A percentile compares a stretch with the other conserved stretches of the same genome.
phyloP scores from a whole-genome alignment of 2,888 invertebrate genomes.

The Pherbina coryleti region DNA sequence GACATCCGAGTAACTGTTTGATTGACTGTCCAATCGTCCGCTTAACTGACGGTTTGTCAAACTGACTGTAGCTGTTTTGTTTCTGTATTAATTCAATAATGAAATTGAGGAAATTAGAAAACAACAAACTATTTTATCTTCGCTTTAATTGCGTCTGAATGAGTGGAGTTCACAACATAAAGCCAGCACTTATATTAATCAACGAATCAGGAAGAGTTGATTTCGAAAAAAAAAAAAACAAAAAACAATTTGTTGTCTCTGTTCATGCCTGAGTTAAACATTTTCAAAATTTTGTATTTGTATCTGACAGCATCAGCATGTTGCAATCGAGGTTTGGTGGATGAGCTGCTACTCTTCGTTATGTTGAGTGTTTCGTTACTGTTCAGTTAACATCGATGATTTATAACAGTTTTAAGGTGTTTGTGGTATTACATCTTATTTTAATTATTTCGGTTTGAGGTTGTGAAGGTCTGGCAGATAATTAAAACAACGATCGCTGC shows the following conservation, averaged over 20 bases:
- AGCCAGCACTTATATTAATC: conserved; percentile 13
- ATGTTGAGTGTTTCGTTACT: too few species aligned
- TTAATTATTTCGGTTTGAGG: too few species aligned
- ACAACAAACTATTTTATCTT: background rate
- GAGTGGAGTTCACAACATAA: background rate
- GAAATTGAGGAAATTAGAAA: conserved; percentile 8
- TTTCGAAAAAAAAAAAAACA: too few species aligned
- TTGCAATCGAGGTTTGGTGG: too few species aligned
- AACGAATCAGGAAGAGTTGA: background rate
- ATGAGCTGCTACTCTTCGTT: too few species aligned
- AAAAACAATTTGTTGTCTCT: background rate
- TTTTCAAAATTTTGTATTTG: background rate
- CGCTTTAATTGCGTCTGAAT: conserved; percentile 8
- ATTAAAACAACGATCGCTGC: too few species aligned
- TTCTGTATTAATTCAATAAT: conserved; percentile 8
- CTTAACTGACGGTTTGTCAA: background rate
- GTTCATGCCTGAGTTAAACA: background rate
- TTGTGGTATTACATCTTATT: too few species aligned
- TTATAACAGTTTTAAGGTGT: too few species aligned
- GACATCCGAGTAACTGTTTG: background rate
- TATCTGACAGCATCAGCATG: too few species aligned
- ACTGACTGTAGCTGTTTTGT: background rate
- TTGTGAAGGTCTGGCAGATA: too few species aligned
- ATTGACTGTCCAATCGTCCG: background rate
- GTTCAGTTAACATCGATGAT: too few species aligned